Evolutionary conservation across 2,888 invertebrate species (phyloP), one percentile per base, ranked within the genome.

Genomic region (Podotricha telesiphe): DNA sequence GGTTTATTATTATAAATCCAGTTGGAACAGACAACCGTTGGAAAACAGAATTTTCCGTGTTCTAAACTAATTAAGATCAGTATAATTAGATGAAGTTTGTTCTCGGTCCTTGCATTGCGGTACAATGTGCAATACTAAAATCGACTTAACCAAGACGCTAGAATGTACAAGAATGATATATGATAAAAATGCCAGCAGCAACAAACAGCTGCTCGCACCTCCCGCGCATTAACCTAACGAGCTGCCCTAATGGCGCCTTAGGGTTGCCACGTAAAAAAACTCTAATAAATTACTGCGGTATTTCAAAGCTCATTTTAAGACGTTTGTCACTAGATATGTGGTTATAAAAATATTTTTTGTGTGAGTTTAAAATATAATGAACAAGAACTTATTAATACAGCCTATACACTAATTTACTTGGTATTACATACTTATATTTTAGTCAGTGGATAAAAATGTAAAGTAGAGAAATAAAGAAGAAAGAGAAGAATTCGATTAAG

Each of bases 211-310:
- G 91, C 86, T 85, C 85, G 80, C 84, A 86, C 89, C 87, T 86
- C 81, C 83, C 86, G 81, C 86, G 86, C 90, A 90, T 91, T 91
- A 88, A 86, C 85, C 86, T 91, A 92, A 92, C 91, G 92, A 92
- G 91, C 87, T 82, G 82, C 82, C 86, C 86, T 92, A 91, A 92
- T 91, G 90, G 91, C 86, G 78, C 80, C 83, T 83, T 85, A 87
- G 86, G 89, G 86, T 78, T 85, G 82, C 83, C 80, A 73, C 82
- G 76, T 79, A 80, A 86, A 90, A 89, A 89, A 88, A 85, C 89
- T 88, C 84, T 86, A 42, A 91, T 87, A 88, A 87, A 89, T 90
- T 86, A 88, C 86, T 67, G 51, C 86, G 87, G 82, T 86, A 81
- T 88, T 86, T 85, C 83, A 84, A 83, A 85, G 50, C 85, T 84